A percentile compares a stretch with the other conserved stretches of the same genome.
Conservation (phyloP, 2,797 vertebrate genomes). For the Siniperca obscura region DNA sequence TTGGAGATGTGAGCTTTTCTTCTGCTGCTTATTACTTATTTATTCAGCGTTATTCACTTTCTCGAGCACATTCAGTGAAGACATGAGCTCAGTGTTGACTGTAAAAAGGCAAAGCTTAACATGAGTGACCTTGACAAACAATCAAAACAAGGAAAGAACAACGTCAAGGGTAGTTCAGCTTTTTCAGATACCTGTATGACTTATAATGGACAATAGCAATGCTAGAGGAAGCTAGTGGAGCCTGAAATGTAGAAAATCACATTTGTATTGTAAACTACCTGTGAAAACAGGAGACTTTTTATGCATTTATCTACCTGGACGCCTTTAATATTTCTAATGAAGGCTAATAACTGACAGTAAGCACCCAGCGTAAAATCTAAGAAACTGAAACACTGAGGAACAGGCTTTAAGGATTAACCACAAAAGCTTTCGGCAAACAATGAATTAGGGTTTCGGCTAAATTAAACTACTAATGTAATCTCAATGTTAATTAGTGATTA, state of each 20-base stretch:
- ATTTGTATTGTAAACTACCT: neutral
- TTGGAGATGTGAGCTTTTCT: conserved; percentile 26
- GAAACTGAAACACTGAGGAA: conserved; percentile 14
- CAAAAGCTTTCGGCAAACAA: conserved; percentile 39
- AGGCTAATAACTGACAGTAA: neutral
- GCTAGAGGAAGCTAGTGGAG: neutral
- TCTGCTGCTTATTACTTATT: conserved; percentile 46
- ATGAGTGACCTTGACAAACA: conserved; percentile 49
- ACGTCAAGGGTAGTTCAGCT: conserved; percentile 4
- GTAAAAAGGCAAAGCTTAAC: conserved; percentile 37
- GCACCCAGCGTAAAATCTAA: neutral
- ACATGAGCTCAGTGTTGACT: conserved; percentile 36
- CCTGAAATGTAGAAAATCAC: conserved; percentile 17
- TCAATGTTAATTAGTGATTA: conserved; percentile 31
- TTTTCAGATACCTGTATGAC: conserved; percentile 16
- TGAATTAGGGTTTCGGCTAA: conserved; percentile 14
- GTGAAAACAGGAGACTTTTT: neutral
- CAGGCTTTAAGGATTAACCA: conserved; percentile 30
- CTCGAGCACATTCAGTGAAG: neutral
- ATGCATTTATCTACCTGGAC: neutral
- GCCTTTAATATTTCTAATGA: conserved; percentile 22
- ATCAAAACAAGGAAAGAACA: conserved; percentile 36
- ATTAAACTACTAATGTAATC: conserved; percentile 42
- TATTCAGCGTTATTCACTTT: conserved; percentile 39
- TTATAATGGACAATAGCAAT: neutral